These are phyloP conservation scores for Pygmarrhopalites habei DNA, from an alignment of 1,140 invertebrate genomes.

Conservation along the genomic window DNA sequence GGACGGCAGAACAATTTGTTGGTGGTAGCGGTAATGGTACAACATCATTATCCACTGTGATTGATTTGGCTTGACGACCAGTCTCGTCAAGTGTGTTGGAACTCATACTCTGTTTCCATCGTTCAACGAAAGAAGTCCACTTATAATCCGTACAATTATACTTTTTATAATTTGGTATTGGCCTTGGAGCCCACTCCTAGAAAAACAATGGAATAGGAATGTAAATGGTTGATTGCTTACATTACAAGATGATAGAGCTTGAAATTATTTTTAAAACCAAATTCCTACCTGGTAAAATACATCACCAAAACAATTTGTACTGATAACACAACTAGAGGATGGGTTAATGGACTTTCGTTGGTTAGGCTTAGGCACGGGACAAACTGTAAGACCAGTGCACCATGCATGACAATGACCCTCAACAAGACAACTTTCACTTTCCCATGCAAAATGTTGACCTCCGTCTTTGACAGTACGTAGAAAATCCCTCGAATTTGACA, in stretches of 20 bases:
- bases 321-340: constrained; percentile 15
- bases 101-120: too few relatives aligned
- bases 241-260: neutral
- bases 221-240: neutral
- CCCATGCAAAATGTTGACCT: constrained; percentile 4
- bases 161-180: constrained; percentile 4
- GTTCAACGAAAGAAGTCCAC: neutral
- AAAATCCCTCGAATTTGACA: constrained; percentile 26
- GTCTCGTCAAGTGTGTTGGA: too few relatives aligned
- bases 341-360: neutral
- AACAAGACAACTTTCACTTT: constrained; percentile 4
- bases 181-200: constrained; percentile 31
- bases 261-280: neutral
- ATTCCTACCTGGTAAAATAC: constrained; percentile 29
- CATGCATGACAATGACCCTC: constrained; percentile 28
- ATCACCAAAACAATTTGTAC: constrained; percentile 26
- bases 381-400: constrained; percentile 27
- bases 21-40: neutral
- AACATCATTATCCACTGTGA: neutral
- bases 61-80: too few relatives aligned
- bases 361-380: neutral
- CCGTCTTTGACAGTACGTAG: neutral
- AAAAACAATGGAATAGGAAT: neutral
- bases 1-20: constrained; percentile 11
- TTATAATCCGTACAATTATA: neutral